Conservation (phyloP, 2,888 invertebrate genomes). For the Drosophila tanythrix region DNA sequence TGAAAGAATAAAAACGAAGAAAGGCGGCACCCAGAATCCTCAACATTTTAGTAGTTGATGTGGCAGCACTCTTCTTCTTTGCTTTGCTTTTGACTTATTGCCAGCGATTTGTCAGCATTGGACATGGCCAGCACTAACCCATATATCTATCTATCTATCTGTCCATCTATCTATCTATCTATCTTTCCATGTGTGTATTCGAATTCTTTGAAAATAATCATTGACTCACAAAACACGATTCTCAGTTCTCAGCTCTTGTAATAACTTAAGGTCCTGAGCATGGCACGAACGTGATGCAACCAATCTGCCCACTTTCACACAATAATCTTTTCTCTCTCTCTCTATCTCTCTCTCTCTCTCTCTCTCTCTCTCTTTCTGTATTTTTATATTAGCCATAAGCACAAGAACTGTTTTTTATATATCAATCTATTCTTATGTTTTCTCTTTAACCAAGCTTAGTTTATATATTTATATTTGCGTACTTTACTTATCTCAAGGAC, state of each 20-base stretch:
- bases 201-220: conserved; percentile 61
- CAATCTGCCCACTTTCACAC: conserved; percentile 6
- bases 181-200: conserved; percentile 44
- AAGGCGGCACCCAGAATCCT: conserved; percentile 22
- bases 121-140: conserved; percentile 74
- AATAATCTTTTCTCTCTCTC: not conserved
- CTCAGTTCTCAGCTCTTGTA: conserved; percentile 19
- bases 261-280: conserved; percentile 39
- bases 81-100: conserved; percentile 78
- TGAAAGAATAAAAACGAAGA: conserved; percentile 25
- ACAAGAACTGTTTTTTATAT: not conserved
- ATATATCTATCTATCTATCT: conserved; percentile 50
- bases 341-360: not conserved
- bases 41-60: conserved; percentile 22
- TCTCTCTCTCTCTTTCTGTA: not conserved
- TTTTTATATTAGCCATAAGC: not conserved
- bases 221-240: conserved; percentile 25
- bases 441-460: not conserved
- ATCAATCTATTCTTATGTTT: not conserved
- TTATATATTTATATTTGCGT: not conserved
- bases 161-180: conserved; percentile 43
- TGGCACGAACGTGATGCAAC: conserved; percentile 33
- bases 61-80: conserved; percentile 51
- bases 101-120: conserved; percentile 84
- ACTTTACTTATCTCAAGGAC: not conserved